phyloP scores from a whole-genome alignment of 92 coral and sea anemone genomes.

The Zoanthus gigantus region DNA sequence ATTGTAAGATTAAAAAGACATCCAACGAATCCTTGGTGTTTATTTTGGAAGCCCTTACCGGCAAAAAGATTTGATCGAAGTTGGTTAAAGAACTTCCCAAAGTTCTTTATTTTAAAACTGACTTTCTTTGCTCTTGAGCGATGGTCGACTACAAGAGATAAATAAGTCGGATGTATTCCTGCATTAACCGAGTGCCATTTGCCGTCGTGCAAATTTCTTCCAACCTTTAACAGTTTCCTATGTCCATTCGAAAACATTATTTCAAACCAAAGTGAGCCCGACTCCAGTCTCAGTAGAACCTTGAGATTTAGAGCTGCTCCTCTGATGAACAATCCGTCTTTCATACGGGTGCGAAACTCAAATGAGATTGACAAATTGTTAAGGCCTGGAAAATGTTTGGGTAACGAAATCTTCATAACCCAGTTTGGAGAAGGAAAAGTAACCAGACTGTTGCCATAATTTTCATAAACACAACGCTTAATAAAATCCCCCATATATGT shows the following conservation, averaged over 20 bases:
- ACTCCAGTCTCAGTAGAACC: conserved; percentile 64
- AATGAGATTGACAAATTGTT: conserved; percentile 78
- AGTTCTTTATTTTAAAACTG: conserved; percentile 49
- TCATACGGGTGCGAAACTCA: conserved; percentile 78
- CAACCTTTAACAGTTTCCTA: conserved; percentile 60
- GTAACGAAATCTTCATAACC: conserved; percentile 68
- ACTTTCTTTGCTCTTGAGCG: background rate
- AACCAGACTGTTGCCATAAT: conserved; percentile 71
- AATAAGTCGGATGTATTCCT: conserved; percentile 44
- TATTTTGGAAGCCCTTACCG: conserved; percentile 52
- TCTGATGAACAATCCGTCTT: conserved; percentile 76
- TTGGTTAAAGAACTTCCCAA: conserved; percentile 64
- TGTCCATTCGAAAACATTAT: conserved; percentile 70
- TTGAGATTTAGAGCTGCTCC: conserved; percentile 71
- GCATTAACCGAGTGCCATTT: conserved; percentile 94
- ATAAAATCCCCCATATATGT: conserved; percentile 49
- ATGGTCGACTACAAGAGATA: conserved; percentile 51
- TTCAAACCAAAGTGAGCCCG: conserved; percentile 72
- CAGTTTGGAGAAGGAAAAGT: conserved; percentile 69
- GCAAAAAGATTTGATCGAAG: conserved; percentile 75
- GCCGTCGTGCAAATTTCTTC: conserved; percentile 78
- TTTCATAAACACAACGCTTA: conserved; percentile 67
- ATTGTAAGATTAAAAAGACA: conserved; percentile 82
- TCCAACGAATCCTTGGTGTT: conserved; percentile 83
- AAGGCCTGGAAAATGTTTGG: conserved; percentile 59